Evolutionary conservation across 2,888 invertebrate species (phyloP).

Genomic region (Alitta virens): DNA sequence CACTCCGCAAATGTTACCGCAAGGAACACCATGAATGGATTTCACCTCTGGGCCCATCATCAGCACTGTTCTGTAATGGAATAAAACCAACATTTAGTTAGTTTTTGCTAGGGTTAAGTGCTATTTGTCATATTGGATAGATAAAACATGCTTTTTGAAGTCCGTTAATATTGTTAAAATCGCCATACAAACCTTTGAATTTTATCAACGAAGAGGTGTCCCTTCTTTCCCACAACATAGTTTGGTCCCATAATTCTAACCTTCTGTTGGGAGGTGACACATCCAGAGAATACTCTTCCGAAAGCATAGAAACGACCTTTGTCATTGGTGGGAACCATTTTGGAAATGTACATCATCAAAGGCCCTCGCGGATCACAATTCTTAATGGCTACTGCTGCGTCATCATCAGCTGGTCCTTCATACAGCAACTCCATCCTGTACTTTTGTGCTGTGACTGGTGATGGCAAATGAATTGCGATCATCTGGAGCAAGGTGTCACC

Average conservation of each 20-base stretch:
- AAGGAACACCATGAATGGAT: conserved; percentile 24
- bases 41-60: conserved; percentile 27
- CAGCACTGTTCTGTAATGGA: conserved; percentile 17
- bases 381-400: conserved; percentile 28
- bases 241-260: conserved; percentile 27
- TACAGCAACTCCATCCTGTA: conserved; percentile 33
- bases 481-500: conserved; percentile 32
- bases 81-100: no score
- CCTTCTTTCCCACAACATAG: conserved; percentile 54
- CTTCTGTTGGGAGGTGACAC: conserved; percentile 17
- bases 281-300: conserved; percentile 33
- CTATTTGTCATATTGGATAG: no score
- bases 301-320: conserved; percentile 30
- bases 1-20: conserved; percentile 32
- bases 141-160: no score
- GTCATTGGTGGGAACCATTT: conserved; percentile 33
- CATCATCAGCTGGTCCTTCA: conserved; percentile 33
- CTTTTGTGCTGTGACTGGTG: conserved; percentile 28
- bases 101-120: no score
- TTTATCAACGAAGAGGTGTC: conserved; percentile 97
- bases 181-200: conserved; percentile 80
- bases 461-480: conserved; percentile 31
- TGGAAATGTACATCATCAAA: conserved; percentile 33
- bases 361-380: conserved; percentile 31
- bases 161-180: no score